Evolutionary conservation across 2,113 vertebrate species (phyloP).

Genomic region (Podocnemis expansa): DNA sequence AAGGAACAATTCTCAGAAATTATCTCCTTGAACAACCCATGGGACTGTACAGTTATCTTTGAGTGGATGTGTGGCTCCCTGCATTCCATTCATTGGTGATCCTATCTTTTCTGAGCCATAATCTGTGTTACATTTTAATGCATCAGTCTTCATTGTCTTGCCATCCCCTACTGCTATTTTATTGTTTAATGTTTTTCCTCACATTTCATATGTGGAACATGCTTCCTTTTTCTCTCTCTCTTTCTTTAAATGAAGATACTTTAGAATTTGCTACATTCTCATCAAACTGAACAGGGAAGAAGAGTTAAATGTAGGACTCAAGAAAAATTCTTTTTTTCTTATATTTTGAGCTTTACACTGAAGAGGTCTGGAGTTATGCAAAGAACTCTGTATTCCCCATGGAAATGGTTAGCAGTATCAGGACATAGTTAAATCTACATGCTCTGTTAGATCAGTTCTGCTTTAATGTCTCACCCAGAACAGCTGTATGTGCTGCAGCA

Average conservation of each 20-base stretch:
- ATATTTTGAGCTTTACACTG: not conserved
- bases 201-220: not conserved
- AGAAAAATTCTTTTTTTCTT: not conserved
- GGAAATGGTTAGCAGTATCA: not conserved
- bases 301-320: not conserved
- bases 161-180: not conserved
- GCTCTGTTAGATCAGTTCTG: not conserved
- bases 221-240: not conserved
- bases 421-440: not conserved
- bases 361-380: not conserved
- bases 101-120: not conserved
- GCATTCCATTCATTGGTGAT: not conserved
- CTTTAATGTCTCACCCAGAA: not conserved
- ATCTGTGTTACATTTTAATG: not conserved
- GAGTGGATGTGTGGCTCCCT: not conserved
- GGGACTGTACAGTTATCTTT: not conserved
- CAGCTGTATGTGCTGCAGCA: not conserved
- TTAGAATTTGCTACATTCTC: not conserved
- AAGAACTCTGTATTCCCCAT: not conserved
- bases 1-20: not conserved
- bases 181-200: not conserved
- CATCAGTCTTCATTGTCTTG: accelerated
- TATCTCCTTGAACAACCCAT: not conserved
- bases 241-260: not conserved
- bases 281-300: not conserved